Base-by-base conservation (phyloP, 1,140 invertebrate genomes). In the Argopecten irradians region DNA sequence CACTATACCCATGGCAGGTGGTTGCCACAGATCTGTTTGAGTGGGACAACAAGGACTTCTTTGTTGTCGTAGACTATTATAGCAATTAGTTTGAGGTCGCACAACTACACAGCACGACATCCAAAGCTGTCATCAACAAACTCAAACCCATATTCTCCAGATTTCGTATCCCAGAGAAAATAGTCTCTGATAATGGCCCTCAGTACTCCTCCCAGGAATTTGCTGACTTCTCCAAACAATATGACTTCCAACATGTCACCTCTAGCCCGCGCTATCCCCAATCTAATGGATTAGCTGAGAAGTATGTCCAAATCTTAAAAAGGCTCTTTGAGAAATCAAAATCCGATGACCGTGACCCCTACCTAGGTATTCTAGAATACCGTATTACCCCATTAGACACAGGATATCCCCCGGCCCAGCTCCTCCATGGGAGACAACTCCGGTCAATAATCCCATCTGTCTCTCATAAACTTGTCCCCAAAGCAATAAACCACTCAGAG, bases 351-450 rank as follows among this genome's bases (percentile, higher is more conserved):
- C 32, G 88, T 39, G 92, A 91, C 82, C 71, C 84, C 0, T 84
- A 90, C 34, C 34, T 88, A 33, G 86, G 11, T 0, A 41, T 92
- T 14, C 36, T 93, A 19, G 84, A 41, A 16, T 91, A 90, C 36
- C 32, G 86, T 55, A 86, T 35, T 34, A 88, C 91, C 33, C 91
- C 89, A 13, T 13, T 92, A 28, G 43, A 39, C 16, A 83, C 33
- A 2, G 71, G 34, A 19, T 84, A 84, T 22, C 86, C 87, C 1
- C 91, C 91, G 87, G 85, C 91, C 84, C 35, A 92, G 83, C 71
- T 91, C 46, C 82, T 90, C 19, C 16, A 28, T 32, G 2, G 34
- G 88, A 34, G 71, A 22, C 32, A 41, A 14, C 28, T 85, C 8
- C 13, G 34, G 34, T 85, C 36, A 41, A 34, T 85, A 13, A 14